Conservation (phyloP, 2,797 vertebrate genomes). For the Falco peregrinus region DNA sequence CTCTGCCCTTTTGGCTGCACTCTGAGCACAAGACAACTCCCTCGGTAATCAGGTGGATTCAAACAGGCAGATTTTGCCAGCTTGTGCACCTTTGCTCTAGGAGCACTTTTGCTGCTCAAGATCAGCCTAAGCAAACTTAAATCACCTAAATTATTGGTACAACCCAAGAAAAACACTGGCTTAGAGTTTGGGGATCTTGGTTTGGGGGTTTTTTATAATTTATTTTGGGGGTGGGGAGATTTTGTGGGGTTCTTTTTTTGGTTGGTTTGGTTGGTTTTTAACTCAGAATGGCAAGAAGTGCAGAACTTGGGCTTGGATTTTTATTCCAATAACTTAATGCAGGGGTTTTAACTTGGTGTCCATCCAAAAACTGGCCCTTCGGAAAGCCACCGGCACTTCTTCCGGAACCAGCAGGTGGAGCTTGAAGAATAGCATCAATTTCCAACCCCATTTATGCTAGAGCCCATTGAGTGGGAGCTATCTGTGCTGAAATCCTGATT, state of each 20-base stretch:
- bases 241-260: no score
- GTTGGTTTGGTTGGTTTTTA: neutral
- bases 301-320: neutral
- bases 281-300: neutral
- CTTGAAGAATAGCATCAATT: conserved; percentile 74
- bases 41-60: neutral
- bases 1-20: conserved; percentile 25
- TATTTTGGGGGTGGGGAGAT: no score
- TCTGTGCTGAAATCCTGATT: conserved; percentile 72
- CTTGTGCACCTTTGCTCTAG: neutral
- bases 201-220: neutral
- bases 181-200: no score
- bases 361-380: neutral
- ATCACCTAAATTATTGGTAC: neutral
- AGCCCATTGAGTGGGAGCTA: conserved; percentile 70
- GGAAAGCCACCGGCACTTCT: conserved; percentile 17
- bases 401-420: conserved; percentile 75
- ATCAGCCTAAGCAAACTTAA: neutral
- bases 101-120: neutral
- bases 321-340: neutral
- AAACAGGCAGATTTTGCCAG: neutral
- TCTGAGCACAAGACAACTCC: neutral
- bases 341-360: neutral
- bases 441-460: conserved; percentile 23
- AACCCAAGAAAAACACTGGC: neutral